Evolutionary conservation across 2,113 vertebrate species (phyloP).

Genomic region (Ameiurus melas): DNA sequence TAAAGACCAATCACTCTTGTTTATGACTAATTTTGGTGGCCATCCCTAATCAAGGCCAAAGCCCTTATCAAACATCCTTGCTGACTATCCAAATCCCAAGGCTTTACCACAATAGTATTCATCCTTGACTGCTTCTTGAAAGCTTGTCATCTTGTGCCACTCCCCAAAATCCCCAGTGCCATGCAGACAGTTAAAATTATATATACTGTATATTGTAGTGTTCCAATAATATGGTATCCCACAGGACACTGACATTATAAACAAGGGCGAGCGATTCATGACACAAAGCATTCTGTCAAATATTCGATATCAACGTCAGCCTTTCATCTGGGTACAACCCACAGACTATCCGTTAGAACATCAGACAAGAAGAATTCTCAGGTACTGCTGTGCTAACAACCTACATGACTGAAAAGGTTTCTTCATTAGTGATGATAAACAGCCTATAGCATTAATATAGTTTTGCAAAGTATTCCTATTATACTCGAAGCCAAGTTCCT

Average conservation of each 20-base stretch:
- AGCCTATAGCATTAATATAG: neutral
- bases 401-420: neutral
- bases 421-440: neutral
- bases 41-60: neutral
- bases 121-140: neutral
- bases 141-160: neutral
- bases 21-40: neutral
- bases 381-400: neutral
- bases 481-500: neutral
- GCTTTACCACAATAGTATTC: neutral
- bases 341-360: neutral
- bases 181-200: slow-evolving; percentile 11
- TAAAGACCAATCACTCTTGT: neutral
- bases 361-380: neutral
- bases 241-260: neutral
- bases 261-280: neutral
- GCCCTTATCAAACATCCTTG: neutral
- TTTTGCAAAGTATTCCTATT: neutral
- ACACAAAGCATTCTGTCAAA: neutral
- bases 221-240: neutral
- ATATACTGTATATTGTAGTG: neutral
- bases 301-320: neutral
- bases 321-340: neutral
- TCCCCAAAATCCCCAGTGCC: neutral
- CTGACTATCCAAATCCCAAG: neutral